Base-by-base conservation (phyloP, 2,888 invertebrate species). In the Apotomis turbidana region DNA sequence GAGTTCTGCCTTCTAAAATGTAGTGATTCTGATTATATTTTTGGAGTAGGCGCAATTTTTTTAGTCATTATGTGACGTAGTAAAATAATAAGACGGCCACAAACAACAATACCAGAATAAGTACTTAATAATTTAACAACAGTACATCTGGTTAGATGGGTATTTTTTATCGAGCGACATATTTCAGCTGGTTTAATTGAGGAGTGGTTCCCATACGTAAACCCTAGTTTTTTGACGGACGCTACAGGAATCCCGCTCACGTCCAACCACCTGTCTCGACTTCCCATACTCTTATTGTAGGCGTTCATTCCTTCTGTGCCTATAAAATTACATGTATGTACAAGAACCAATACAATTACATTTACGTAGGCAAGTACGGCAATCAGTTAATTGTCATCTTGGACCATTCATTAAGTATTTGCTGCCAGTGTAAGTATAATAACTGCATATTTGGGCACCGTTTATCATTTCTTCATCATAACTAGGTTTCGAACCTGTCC, bases 181-280 rank as follows among this genome's bases (percentile, higher is more conserved):
- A 88, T 91, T 90, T 87, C 85, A 87, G 86, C 82, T 85, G 83
- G 88, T 87, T 71, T 90, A 89, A 90, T 89, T 89, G 87, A 86
- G 77, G 80, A 77, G 78, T 75, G 79, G 83, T 83, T 86, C 84
- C 81, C 79, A 76, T 83, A 82, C 85, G 79, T 85, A 87, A 86
- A 84, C 84, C 81, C 80, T 81, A 85, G 86, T 90, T 91, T 90
- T 91, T 91, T 87, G 85, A 87, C 77, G 80, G 75, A 83, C 75
- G 77, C 81, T 81, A 76, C 75, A 79, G 81, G 87, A 87, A 90
- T 89, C 86, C 82, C 75, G 85, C 78, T 83, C 83, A 80, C 81
- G 84, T 83, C 83, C 81, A 78, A 73, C 80, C 90, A 90, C 87
- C 89, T 90, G 89, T 78, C 79, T 78, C 79, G 82, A 77, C 78